Evolutionary conservation across 2,888 invertebrate species (phyloP).

Genomic region (Xestia rhomboidea): DNA sequence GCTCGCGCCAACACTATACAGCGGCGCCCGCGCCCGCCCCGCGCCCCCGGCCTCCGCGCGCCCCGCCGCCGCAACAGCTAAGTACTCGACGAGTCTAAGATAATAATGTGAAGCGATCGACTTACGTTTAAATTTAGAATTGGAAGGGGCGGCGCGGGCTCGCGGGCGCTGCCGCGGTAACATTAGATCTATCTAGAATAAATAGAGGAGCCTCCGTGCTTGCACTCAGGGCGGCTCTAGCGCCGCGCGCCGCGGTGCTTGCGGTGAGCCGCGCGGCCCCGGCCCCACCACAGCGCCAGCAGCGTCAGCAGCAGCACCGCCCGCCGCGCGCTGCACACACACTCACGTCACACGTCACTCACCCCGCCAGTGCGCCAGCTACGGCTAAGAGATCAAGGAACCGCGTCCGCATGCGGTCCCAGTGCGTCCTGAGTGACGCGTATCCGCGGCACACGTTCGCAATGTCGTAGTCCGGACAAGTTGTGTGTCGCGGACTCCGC

Average conservation of each 20-base stretch:
- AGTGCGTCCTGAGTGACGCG: background rate
- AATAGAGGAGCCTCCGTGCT: slow-evolving; percentile 73
- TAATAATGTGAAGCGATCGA: slow-evolving; percentile 87
- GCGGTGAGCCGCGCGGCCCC: slow-evolving; percentile 86
- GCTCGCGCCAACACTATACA: slow-evolving; percentile 47
- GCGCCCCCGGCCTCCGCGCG: slow-evolving; percentile 60
- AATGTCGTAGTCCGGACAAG: background rate
- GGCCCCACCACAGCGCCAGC: slow-evolving; percentile 83
- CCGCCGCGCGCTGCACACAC: slow-evolving; percentile 78
- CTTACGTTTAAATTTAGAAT: slow-evolving; percentile 84
- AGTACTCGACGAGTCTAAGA: slow-evolving; percentile 86
- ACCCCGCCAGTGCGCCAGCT: background rate
- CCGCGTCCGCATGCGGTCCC: background rate
- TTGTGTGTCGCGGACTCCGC: background rate
- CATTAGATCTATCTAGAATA: slow-evolving; percentile 90
- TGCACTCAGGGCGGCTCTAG: slow-evolving; percentile 88
- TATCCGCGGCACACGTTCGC: background rate
- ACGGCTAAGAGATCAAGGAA: too few relatives aligned
- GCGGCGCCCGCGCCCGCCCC: slow-evolving; percentile 62
- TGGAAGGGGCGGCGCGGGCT: slow-evolving; percentile 73
- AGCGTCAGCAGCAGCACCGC: slow-evolving; percentile 83
- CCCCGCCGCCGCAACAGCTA: slow-evolving; percentile 84
- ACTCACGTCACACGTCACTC: slow-evolving; percentile 40
- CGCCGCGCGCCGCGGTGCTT: slow-evolving; percentile 91
- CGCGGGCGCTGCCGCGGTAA: slow-evolving; percentile 75